phyloP scores from a whole-genome alignment of 2,113 vertebrate species.

The Indri indri region DNA sequence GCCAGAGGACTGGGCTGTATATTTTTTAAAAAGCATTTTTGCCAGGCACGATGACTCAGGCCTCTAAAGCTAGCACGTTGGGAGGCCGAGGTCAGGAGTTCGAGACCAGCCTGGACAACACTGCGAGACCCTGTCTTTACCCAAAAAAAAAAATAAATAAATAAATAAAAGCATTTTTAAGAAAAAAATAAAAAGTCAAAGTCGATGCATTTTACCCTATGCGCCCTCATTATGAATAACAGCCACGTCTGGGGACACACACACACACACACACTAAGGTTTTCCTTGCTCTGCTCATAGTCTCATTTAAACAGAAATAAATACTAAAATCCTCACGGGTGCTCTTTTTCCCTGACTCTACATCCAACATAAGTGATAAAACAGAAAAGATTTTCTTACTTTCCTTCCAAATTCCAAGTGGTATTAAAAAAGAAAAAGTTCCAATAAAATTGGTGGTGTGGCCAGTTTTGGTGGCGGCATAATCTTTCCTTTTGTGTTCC shows the following conservation, averaged over 20 bases:
- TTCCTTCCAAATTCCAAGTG: slow-evolving; percentile 69
- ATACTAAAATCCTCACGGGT: slow-evolving; percentile 44
- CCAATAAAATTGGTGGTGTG: slow-evolving; percentile 50
- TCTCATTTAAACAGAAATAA: slow-evolving; percentile 39
- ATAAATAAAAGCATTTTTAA: neutral
- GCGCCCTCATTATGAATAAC: neutral
- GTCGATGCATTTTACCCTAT: neutral
- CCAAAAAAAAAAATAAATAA: no score
- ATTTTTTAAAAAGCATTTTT: neutral
- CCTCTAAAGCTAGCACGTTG: no score
- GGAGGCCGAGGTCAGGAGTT: no score
- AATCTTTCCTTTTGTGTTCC: slow-evolving; percentile 17
- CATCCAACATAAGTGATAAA: slow-evolving; percentile 67
- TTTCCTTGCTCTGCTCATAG: slow-evolving; percentile 11
- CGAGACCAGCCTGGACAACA: no score
- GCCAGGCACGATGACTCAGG: no score
- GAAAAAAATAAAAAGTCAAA: slow-evolving; percentile 6
- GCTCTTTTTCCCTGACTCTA: slow-evolving; percentile 39
- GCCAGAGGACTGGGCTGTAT: neutral
- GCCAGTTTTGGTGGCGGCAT: slow-evolving; percentile 9
- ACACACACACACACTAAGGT: neutral
- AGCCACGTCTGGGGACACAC: neutral
- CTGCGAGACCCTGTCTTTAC: no score
- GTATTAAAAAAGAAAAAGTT: slow-evolving; percentile 66
- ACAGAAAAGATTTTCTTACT: slow-evolving; percentile 68